Evolutionary conservation across 2,797 vertebrate genomes (phyloP), one percentile per base, ranked within the genome.

Genomic region (Sternarchorhynchus goeldii): DNA sequence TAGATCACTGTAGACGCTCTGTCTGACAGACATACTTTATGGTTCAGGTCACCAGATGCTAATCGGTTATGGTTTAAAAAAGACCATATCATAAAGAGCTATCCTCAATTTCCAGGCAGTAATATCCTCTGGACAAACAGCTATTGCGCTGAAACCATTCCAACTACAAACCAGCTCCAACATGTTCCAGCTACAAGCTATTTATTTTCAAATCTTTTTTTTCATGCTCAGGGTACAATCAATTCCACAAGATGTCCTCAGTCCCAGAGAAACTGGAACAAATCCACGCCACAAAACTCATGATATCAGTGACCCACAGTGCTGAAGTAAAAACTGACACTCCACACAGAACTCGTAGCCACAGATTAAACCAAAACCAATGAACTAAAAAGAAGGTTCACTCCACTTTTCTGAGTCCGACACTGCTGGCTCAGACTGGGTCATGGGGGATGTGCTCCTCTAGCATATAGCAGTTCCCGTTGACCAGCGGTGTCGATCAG

Each of bases 171-270:
- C 45, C 45, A 50, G 45, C 10, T 50, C 45, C 45, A 50, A 50
- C 45, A 64, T 64, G n/a, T 39, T 65, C 17, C 6, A 39, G 34
- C 63, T 65, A 18, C 36, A 65, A 65, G 63, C 32, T 17, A n/a
- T 39, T 65, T 16, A 32, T 63, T 34, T 25, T 63, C 29, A 17
- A 31, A 63, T 63, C 45, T 50, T 50, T 50, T 45, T 50, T 50
- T 50, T 50, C 45, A 50, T 50, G 45, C 45, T 2, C 45, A 50
- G 45, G 45, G 45, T 50, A 50, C 45, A 50, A 50, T 50, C 45
- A 50, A 50, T 50, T 50, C 45, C 45, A 50, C 45, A 2, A 12
- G 45, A 12, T 14, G 45, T 53, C n/a, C 4, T 68, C 4, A 50
- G 7, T 50, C 21, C 5, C 10, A 25, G 25, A 18, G 25, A 53